These are phyloP conservation scores for Phlogophora meticulosa DNA, from an alignment of 2,888 invertebrate genomes.

Conservation along the genomic window DNA sequence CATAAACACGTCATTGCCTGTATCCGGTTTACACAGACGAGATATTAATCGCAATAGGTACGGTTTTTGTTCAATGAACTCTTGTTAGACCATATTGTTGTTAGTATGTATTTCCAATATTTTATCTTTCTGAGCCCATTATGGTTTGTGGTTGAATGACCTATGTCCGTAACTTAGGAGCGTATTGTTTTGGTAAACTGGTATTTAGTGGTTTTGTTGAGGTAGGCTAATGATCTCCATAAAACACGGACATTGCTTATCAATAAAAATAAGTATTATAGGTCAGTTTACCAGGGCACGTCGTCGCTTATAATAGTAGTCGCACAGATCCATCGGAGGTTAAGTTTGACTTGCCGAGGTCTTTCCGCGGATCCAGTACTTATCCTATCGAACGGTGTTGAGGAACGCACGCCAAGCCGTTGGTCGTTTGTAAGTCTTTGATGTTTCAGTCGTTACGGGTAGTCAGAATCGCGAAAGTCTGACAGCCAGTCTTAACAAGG, in stretches of 20 bases:
- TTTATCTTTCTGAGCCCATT: conserved; percentile 41
- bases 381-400: too few relatives aligned
- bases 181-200: background rate
- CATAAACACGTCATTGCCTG: conserved; percentile 52
- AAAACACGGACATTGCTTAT: background rate
- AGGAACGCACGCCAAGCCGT: too few relatives aligned
- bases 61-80: conserved; percentile 64
- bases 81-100: conserved; percentile 45
- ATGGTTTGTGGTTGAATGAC: conserved; percentile 47
- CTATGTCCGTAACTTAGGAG: conserved; percentile 6
- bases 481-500: too few relatives aligned
- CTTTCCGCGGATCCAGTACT: too few relatives aligned
- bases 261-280: background rate
- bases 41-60: conserved; percentile 60
- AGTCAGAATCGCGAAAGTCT: too few relatives aligned
- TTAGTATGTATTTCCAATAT: conserved; percentile 42
- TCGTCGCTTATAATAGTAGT: too few relatives aligned
- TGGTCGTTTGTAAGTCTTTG: too few relatives aligned
- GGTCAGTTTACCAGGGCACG: too few relatives aligned
- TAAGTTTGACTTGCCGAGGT: too few relatives aligned
- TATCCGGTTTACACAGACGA: conserved; percentile 63
- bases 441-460: too few relatives aligned
- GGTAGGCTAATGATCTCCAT: conserved; percentile 27
- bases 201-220: conserved; percentile 17
- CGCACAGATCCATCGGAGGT: too few relatives aligned